A percentile compares a stretch with the other conserved stretches of the same genome.
Conservation (phyloP, 1,140 invertebrate species). For the Zaprionus ghesquierei region DNA sequence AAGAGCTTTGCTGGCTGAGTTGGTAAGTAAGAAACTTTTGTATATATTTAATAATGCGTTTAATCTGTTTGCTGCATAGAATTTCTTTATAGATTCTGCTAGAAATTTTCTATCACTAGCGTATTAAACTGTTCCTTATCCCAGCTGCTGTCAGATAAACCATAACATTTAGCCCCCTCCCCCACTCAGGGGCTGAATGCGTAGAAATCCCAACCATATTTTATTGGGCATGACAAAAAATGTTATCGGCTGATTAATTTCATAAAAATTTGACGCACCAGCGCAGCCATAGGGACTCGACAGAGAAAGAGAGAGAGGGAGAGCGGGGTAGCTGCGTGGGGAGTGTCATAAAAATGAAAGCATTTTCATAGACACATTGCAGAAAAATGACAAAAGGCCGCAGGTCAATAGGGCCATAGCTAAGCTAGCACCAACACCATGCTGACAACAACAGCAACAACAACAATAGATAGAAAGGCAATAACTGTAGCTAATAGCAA, state of each 20-base stretch:
- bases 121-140: neutral
- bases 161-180: neutral
- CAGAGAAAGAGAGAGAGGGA: constrained; percentile 15
- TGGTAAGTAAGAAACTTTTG: neutral
- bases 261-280: constrained; percentile 29
- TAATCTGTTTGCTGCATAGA: neutral
- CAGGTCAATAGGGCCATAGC: constrained; percentile 24
- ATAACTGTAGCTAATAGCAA: neutral
- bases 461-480: constrained; percentile 19
- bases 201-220: constrained; percentile 48
- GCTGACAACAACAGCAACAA: constrained; percentile 6
- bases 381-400: constrained; percentile 23
- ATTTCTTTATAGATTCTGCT: neutral
- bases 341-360: constrained; percentile 63
- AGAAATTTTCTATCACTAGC: neutral
- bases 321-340: constrained; percentile 2
- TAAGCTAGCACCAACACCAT: constrained; percentile 1
- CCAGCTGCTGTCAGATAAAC: neutral
- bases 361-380: constrained; percentile 36
- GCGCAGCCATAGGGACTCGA: neutral
- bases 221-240: constrained; percentile 54
- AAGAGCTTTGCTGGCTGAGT: neutral
- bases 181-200: no score
- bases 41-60: neutral
- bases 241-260: constrained; percentile 58